phyloP scores from a whole-genome alignment of 1,140 invertebrate genomes.

The Octopus bimaculoides region DNA sequence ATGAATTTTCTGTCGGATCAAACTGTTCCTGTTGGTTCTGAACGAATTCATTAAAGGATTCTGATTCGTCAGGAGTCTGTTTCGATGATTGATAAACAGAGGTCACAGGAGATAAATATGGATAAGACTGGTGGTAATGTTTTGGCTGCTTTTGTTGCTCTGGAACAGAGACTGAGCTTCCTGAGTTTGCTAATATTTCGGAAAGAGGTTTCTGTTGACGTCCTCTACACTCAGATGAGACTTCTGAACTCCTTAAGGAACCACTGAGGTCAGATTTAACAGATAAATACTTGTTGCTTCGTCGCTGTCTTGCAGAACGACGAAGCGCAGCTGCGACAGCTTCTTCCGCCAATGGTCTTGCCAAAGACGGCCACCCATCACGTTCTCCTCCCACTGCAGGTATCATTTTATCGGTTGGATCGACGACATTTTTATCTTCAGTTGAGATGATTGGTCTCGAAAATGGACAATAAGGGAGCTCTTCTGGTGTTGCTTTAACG shows the following conservation, averaged over 20 bases:
- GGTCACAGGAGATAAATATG: not conserved
- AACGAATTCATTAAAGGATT: no score
- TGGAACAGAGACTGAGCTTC: not conserved
- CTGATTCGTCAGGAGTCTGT: no score
- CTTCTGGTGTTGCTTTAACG: not conserved
- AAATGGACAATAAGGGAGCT: not conserved
- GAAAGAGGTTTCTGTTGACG: not conserved
- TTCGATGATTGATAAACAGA: no score
- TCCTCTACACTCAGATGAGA: not conserved
- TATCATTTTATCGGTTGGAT: not conserved
- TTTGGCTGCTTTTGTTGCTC: not conserved
- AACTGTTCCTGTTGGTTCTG: no score
- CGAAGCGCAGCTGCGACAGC: not conserved
- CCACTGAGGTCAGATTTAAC: not conserved
- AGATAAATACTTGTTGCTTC: not conserved
- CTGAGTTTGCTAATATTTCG: not conserved
- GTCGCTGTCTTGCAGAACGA: not conserved
- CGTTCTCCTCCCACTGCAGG: not conserved
- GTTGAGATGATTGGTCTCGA: not conserved
- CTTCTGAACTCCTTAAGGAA: not conserved
- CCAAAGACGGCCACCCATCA: not conserved
- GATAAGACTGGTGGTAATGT: not conserved
- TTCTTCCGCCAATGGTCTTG: not conserved
- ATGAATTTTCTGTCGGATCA: no score
- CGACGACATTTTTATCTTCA: not conserved